Base-by-base conservation (phyloP, 1,140 invertebrate genomes). In the Diploscapter pachys region DNA sequence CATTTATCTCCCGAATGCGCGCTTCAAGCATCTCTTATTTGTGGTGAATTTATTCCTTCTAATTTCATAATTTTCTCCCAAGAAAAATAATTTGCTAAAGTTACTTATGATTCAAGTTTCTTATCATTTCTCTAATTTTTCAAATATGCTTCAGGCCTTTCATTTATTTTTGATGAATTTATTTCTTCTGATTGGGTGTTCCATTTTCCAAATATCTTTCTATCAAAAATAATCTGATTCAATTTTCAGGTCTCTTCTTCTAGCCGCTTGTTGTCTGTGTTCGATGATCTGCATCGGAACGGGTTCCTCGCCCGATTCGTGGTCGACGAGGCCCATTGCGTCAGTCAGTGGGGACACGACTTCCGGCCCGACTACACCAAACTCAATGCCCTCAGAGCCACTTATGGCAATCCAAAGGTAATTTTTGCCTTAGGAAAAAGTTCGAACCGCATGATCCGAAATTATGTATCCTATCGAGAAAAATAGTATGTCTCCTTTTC, bases 351-450 rank as follows among this genome's bases (percentile, higher is more conserved):
- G 95, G 98, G 95, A n/a, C 94, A 98, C 85, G 98, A 98, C 87
- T 99, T 99, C 86, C 89, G 96, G 69, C 95, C 96, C 2, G 94
- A 93, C 56, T 99, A 98, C 86, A 88, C 97, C 5, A 92, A 93
- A 89, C 89, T 98, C 51, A 93, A 92, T 87, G 90, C 64, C 59
- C 64, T 78, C 2, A 13, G 77, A 11, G 59, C 67, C 9, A 72
- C 53, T 4, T 76, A 55, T 65, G 31, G 31, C 31, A 31, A 31
- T 31, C 31, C 31, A 31, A 31, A 31, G 31, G 31, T 31, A 31
- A 31, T 31, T 31, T 31, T 31, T 31, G 1, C 31, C 31, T 31
- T 31, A 0, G 31, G 31, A 31, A 31, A 1, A 31, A 1, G 0
- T 31, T 31, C 31, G 31, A 31, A 31, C 31, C 31, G 31, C 31